A percentile compares a stretch with the other conserved stretches of the same genome.
phyloP scores from a whole-genome alignment of 2,113 vertebrate species.

The Carassius auratus region DNA sequence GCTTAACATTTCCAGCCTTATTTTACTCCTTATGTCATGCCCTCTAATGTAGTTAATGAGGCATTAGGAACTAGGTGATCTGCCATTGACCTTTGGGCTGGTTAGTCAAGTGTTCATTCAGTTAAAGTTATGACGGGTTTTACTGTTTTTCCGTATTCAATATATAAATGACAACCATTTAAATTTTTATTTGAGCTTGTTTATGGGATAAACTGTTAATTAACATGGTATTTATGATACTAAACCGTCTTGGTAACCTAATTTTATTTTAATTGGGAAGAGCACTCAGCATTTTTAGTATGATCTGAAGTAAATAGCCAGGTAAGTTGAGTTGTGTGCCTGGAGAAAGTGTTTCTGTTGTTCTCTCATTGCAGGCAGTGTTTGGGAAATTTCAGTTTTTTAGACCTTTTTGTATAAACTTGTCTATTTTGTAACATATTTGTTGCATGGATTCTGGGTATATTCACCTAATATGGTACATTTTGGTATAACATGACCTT shows the following conservation, averaged over 20 bases:
- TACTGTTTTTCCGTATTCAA: neutral
- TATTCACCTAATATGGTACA: neutral
- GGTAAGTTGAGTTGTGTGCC: neutral
- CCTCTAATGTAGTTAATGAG: neutral
- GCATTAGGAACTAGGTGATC: neutral
- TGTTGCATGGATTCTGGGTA: neutral
- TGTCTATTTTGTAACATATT: neutral
- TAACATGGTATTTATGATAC: neutral
- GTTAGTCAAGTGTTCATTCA: neutral
- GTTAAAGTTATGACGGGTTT: neutral
- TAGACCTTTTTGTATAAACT: neutral
- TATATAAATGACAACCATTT: neutral
- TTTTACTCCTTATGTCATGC: neutral
- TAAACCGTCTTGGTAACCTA: neutral
- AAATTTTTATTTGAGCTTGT: neutral
- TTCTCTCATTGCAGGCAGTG: neutral
- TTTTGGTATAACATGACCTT: neutral
- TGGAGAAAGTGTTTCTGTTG: neutral
- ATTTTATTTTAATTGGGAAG: neutral
- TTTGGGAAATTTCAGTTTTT: neutral
- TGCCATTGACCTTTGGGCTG: neutral
- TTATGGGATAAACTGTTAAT: neutral
- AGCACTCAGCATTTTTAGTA: neutral
- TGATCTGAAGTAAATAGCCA: neutral
- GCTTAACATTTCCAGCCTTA: neutral